Conservation (phyloP, 1,140 invertebrate genomes). For the Maconellicoccus hirsutus region DNA sequence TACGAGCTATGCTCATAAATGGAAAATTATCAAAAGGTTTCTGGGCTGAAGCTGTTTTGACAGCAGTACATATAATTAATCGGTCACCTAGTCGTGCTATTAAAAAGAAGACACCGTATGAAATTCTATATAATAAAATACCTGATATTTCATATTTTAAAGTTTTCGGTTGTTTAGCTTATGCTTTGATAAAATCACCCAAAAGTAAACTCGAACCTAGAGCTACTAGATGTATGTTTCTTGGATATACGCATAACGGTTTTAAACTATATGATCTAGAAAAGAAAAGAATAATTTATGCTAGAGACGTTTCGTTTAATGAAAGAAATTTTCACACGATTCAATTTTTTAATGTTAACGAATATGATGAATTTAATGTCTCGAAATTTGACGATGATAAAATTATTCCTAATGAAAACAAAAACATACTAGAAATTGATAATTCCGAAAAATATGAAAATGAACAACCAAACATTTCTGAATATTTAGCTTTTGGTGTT, state of each 20-base stretch:
- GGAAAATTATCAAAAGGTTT: too few species aligned
- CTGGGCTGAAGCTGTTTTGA: too few species aligned
- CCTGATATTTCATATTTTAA: constrained; percentile 29
- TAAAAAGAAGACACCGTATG: too few species aligned
- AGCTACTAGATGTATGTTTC: constrained; percentile 22
- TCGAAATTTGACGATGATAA: neutral
- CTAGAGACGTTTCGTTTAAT: neutral
- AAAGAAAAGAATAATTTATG: constrained; percentile 1
- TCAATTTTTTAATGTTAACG: neutral
- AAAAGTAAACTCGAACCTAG: constrained; percentile 32
- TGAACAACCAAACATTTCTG: neutral
- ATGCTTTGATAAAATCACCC: constrained; percentile 27
- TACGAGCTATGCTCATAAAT: too few species aligned
- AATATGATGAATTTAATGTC: too few species aligned
- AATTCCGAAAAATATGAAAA: neutral
- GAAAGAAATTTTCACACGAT: neutral
- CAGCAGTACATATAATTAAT: too few species aligned
- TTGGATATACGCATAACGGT: constrained; percentile 31
- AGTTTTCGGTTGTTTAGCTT: constrained; percentile 32
- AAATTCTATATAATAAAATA: constrained; percentile 29
- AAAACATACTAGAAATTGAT: neutral
- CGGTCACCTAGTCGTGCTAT: too few species aligned
- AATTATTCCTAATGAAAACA: too few species aligned
- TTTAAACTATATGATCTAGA: constrained; percentile 21
- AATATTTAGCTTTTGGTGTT: neutral